Evolutionary conservation across 2,888 invertebrate species (phyloP), one percentile per base, ranked within the genome.

Genomic region (Macaria notata): DNA sequence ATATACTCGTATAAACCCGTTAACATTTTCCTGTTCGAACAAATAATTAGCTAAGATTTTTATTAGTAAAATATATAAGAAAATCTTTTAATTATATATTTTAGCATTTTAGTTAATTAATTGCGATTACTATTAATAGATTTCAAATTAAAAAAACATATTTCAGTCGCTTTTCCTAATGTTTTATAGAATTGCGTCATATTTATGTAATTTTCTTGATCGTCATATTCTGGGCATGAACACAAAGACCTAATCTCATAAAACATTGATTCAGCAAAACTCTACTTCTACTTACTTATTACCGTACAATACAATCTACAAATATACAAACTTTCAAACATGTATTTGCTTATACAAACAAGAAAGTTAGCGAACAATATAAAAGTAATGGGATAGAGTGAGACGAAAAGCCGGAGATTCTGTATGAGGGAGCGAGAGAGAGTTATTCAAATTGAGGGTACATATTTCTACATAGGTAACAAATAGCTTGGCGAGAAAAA

Each of bases 341-440:
- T 88, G 86, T 88, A 90, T 90, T 90, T 90, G 89, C 90, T 89
- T 89, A 90, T 85, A 90, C 89, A 91, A 90, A 90, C 91, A 91
- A 91, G 90, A 90, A 91, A 91, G 90, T 90, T 90, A 90, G 90
- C 89, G 91, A 91, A 91, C 91, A 89, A 90, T 90, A 91, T 91
- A 90, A 90, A 91, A 89, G 89, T 90, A 90, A 91, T 91, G 87
- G 88, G 84, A 85, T 84, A 88, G 89, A 90, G 71, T 59, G 84
- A 83, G 79, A 88, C 63, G 63, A 78, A 68, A 64, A 61, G 60
- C 66, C 64, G 70, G 42, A 51, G 62, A 56, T 56, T 58, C 51
- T 57, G 56, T 66, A 64, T 62, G 89, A 65, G 80, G 46, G 78
- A 90, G 70, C 62, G 88, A 83, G 91, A 89, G 60, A 66, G 75